Percentiles rank a stretch among this genome's conserved stretches.
phyloP scores from a whole-genome alignment of 2,797 vertebrate genomes.

The Catostomus latipinnis region DNA sequence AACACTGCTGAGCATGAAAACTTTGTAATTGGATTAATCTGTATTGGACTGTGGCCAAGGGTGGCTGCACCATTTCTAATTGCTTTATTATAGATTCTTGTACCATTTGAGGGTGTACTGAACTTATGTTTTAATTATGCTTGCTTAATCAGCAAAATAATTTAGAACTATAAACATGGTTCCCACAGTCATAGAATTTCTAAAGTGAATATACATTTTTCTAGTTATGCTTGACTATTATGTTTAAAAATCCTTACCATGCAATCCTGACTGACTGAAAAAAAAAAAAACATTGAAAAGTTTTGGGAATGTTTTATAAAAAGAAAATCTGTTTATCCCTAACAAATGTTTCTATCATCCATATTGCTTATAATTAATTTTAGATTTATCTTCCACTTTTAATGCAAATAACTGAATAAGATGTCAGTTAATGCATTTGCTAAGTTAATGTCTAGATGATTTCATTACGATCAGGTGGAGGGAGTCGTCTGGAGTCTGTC shows the following conservation, averaged over 20 bases:
- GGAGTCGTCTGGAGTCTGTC: slow-evolving; percentile 89
- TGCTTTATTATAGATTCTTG: background rate
- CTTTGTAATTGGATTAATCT: slow-evolving; percentile 16
- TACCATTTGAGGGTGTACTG: background rate
- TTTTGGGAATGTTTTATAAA: no score
- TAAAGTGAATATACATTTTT: no score
- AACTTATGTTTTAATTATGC: slow-evolving; percentile 6
- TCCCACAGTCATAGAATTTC: no score
- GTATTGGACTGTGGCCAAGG: background rate
- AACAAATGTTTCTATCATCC: background rate
- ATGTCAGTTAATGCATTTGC: background rate
- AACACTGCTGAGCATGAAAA: slow-evolving; percentile 31
- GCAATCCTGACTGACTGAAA: no score
- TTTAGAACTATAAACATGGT: background rate
- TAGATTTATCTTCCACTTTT: background rate
- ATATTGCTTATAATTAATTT: background rate
- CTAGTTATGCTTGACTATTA: no score
- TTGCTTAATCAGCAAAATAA: no score
- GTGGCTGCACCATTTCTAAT: slow-evolving; percentile 10
- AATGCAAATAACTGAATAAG: background rate
- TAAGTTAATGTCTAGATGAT: slow-evolving; percentile 2
- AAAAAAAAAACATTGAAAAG: background rate
- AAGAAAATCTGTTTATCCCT: background rate
- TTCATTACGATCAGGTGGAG: slow-evolving; percentile 75
- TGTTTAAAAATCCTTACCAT: no score